Base-by-base conservation (phyloP, 2,113 vertebrate species). In the Symphodus melops region DNA sequence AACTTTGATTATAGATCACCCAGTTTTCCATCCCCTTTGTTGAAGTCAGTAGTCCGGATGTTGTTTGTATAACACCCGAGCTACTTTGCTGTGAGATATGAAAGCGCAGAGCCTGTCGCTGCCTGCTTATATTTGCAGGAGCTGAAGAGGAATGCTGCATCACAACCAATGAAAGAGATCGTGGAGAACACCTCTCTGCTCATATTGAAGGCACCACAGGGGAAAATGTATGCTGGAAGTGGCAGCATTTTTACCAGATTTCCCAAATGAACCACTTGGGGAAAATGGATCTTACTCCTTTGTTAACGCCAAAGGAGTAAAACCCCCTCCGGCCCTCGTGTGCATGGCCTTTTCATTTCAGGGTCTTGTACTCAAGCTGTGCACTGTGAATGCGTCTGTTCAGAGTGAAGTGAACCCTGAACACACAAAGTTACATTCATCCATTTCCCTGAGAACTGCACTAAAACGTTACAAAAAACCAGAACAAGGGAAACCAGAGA, bases 351-450 rank as follows among this genome's bases (percentile, higher is more conserved):
- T 77, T 83, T 77, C 25, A 77, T 58, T 67, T 28, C 8, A 65
- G 67, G 54, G 53, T 9, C 52, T 60, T 42, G 9, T 66, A 68
- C 68, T 80, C 74, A 68, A 66, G 66, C 72, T 76, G 68, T 55
- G 66, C 17, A 52, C 60, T 60, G 72, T 90, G 86, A 92, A 93
- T 84, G 84, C 69, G 37, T 81, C 77, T 48, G 49, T 82, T 91
- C 82, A 86, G 78, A 92, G 89, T 93, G 61, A 66, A 73, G 66
- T 37, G 37, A 69, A 64, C 33, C 65, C 70, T 1, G 42, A 42
- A 39, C 72, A 48, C 69, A 87, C 78, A 87, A 68, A 77, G 84
- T 84, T 83, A 70, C 74, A 71, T 78, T 72, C 77, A 83, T 77
- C 72, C 54, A 64, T 65, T 53, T 54, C 78, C 85, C 58, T 3